Conservation (phyloP, 2,113 vertebrate species). For the Eonycteris spelaea region DNA sequence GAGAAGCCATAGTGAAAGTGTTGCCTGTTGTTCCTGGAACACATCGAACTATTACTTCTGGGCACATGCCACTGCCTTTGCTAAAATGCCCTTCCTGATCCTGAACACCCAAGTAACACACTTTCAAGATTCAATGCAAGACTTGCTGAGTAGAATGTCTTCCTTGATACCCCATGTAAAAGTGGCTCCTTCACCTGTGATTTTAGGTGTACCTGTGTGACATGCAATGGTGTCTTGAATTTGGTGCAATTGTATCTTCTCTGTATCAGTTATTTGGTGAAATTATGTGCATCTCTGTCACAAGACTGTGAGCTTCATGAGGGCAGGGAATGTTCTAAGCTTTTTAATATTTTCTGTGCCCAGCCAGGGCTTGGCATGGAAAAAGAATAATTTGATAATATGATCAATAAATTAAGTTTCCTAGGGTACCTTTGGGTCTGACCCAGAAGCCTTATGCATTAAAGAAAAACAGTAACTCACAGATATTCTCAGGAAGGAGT, state of each 20-base stretch:
- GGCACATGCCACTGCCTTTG: neutral
- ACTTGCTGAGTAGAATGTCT: neutral
- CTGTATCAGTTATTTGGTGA: neutral
- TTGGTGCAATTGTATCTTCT: neutral
- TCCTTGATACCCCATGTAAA: neutral
- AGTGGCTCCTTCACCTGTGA: neutral
- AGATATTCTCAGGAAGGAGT: slow-evolving; percentile 27
- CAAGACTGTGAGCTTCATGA: neutral
- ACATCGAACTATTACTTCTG: neutral
- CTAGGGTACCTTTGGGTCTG: neutral
- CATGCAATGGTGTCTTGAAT: neutral
- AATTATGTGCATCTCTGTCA: neutral
- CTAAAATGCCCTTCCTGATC: neutral
- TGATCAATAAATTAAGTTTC: neutral
- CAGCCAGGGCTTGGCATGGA: neutral
- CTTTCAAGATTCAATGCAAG: neutral
- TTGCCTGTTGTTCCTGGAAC: neutral
- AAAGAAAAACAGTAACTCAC: slow-evolving; percentile 29
- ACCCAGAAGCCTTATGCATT: neutral
- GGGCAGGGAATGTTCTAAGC: neutral
- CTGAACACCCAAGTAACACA: neutral
- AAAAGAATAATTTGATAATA: neutral
- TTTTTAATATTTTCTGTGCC: neutral
- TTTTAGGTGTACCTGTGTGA: neutral
- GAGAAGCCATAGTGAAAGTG: neutral